A percentile compares a stretch with the other conserved stretches of the same genome.
Conservation (phyloP, 2,797 vertebrate genomes). For the Clarias fuscus region DNA sequence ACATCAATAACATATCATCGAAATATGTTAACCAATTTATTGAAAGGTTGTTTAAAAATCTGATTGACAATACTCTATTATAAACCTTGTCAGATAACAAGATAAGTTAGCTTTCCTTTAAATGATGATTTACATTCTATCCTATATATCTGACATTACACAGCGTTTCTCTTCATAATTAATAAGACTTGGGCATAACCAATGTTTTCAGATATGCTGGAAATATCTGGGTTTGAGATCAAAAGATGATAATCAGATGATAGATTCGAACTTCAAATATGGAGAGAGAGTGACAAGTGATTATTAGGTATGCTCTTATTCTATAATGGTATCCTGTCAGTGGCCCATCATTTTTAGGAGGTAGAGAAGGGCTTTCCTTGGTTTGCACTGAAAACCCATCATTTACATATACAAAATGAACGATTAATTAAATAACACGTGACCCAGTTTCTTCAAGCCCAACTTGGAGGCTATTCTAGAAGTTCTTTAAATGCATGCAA, state of each 20-base stretch:
- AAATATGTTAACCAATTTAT: neutral
- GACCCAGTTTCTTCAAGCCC: neutral
- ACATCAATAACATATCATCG: neutral
- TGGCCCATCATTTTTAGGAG: neutral
- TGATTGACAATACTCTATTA: neutral
- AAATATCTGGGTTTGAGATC: no score
- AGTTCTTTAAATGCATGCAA: no score
- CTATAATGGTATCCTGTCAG: neutral
- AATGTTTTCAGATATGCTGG: no score
- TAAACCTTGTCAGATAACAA: neutral
- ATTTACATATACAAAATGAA: neutral
- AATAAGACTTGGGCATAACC: no score
- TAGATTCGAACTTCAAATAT: neutral
- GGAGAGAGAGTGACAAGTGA: neutral
- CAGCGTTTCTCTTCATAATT: conserved; percentile 40
- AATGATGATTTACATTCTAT: neutral
- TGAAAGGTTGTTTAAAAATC: neutral
- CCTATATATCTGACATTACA: conserved; percentile 20
- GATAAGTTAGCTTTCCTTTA: neutral
- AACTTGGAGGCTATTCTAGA: neutral
- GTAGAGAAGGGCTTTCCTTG: neutral
- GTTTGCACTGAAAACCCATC: neutral
- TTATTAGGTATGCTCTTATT: neutral
- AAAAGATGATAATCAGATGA: neutral
- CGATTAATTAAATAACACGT: neutral